Conservation (phyloP, 2,888 invertebrate species). For the Sesia bembeciformis region DNA sequence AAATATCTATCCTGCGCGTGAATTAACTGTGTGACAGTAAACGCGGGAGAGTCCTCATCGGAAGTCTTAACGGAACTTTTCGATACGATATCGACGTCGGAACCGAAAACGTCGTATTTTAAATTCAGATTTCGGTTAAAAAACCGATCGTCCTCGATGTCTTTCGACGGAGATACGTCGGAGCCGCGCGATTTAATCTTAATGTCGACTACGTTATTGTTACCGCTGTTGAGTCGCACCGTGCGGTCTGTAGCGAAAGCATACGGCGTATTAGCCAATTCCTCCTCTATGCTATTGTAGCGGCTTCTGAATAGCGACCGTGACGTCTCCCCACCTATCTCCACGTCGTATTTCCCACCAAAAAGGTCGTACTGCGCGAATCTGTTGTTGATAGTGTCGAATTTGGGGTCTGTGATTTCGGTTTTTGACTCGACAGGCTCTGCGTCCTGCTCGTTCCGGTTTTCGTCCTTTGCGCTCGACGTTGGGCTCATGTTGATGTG, state of each 20-base stretch:
- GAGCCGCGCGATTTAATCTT: slow-evolving; percentile 19
- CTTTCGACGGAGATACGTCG: slow-evolving; percentile 42
- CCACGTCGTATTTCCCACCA: slow-evolving; percentile 51
- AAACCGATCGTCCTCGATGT: slow-evolving; percentile 52
- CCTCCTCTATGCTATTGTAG: slow-evolving; percentile 68
- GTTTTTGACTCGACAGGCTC: slow-evolving; percentile 13
- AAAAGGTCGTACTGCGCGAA: slow-evolving; percentile 63
- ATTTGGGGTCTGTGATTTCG: slow-evolving; percentile 40
- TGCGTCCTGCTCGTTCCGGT: slow-evolving; percentile 11
- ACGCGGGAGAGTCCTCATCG: slow-evolving; percentile 35
- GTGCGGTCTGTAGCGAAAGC: slow-evolving; percentile 58
- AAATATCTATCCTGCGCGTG: slow-evolving; percentile 65
- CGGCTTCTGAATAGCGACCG: slow-evolving; percentile 61
- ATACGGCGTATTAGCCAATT: slow-evolving; percentile 67
- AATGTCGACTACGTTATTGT: slow-evolving; percentile 34
- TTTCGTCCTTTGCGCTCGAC: slow-evolving; percentile 24
- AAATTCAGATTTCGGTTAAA: slow-evolving; percentile 32
- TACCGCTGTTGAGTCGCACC: slow-evolving; percentile 26
- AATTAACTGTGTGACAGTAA: slow-evolving; percentile 59
- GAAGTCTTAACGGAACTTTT: slow-evolving; percentile 10
- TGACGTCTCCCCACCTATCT: slow-evolving; percentile 31
- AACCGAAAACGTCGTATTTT: slow-evolving; percentile 48
- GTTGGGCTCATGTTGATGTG: slow-evolving; percentile 64
- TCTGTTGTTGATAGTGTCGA: slow-evolving; percentile 61
- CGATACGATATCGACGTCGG: slow-evolving; percentile 34